A percentile compares a stretch with the other conserved stretches of the same genome.
Conservation (phyloP, 2,888 invertebrate species). For the Malacosoma neustria region DNA sequence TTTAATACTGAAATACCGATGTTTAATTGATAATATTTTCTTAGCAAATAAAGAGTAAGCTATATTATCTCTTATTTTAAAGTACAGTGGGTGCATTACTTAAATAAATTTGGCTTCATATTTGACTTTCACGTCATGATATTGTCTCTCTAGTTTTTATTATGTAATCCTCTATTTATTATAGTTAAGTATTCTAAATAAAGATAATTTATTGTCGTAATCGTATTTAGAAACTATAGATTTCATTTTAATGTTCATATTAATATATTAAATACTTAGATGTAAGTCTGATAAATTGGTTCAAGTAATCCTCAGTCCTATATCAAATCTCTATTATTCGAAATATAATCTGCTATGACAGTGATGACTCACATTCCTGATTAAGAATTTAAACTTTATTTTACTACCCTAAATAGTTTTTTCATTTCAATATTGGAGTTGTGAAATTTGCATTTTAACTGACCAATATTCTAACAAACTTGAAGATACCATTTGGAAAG, state of each 20-base stretch:
- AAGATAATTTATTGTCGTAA: slow-evolving; percentile 69
- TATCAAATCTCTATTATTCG: slow-evolving; percentile 54
- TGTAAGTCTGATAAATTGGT: slow-evolving; percentile 65
- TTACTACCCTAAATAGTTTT: too few species aligned
- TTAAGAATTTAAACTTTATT: too few species aligned
- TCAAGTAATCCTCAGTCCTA: slow-evolving; percentile 48
- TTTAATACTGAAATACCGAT: not conserved
- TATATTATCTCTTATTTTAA: too few species aligned
- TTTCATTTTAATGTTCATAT: slow-evolving; percentile 67
- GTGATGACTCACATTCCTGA: slow-evolving; percentile 2
- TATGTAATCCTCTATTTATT: slow-evolving; percentile 71
- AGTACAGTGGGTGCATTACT: too few species aligned
- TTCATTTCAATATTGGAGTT: too few species aligned
- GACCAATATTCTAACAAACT: too few species aligned
- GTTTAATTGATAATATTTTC: slow-evolving; percentile 9
- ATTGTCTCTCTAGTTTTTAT: slow-evolving; percentile 70
- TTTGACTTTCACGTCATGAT: slow-evolving; percentile 59
- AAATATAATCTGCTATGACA: slow-evolving; percentile 20
- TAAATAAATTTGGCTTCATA: too few species aligned
- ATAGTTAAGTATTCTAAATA: slow-evolving; percentile 68
- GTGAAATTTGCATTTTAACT: too few species aligned
- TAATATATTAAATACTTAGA: slow-evolving; percentile 63
- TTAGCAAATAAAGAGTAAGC: slow-evolving; percentile 7
- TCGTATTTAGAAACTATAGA: slow-evolving; percentile 64
- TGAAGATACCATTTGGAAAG: not conserved